phyloP scores from a whole-genome alignment of 2,113 vertebrate species.

The Phoxinus phoxinus region DNA sequence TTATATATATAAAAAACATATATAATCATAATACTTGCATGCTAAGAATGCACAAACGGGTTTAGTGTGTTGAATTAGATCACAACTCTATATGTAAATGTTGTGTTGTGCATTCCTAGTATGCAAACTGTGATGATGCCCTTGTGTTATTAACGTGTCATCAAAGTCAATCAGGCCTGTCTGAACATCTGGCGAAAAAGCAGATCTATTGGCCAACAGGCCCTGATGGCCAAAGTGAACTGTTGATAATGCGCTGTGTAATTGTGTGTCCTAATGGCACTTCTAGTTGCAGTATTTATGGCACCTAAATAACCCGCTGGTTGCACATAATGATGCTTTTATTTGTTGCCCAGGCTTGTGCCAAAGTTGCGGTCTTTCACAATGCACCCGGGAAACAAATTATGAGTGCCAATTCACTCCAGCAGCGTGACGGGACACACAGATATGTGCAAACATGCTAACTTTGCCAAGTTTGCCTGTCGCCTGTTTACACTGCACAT shows the following conservation, averaged over 20 bases:
- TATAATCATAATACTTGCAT: too few relatives aligned
- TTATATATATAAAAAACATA: background rate
- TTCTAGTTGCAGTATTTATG: slow-evolving; percentile 35
- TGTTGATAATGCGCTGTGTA: background rate
- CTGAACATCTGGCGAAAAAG: slow-evolving; percentile 20
- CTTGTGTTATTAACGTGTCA: background rate
- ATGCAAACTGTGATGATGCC: background rate
- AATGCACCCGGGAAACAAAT: slow-evolving; percentile 22
- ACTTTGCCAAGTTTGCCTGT: slow-evolving; percentile 14
- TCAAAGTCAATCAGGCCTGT: background rate
- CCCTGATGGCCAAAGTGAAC: background rate
- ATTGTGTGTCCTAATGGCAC: slow-evolving; percentile 31
- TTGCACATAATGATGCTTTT: slow-evolving; percentile 38
- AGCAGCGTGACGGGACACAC: slow-evolving; percentile 5
- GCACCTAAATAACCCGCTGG: slow-evolving; percentile 19
- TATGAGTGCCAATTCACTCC: slow-evolving; percentile 2
- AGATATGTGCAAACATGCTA: slow-evolving; percentile 6
- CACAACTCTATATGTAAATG: background rate
- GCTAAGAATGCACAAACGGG: too few relatives aligned
- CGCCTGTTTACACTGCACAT: slow-evolving; percentile 16
- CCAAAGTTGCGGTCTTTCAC: background rate
- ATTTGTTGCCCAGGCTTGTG: slow-evolving; percentile 32
- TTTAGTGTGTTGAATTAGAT: too few relatives aligned
- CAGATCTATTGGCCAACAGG: background rate
- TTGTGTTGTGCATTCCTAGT: background rate